Evolutionary conservation across 2,113 vertebrate genomes (phyloP).

Genomic region (Taxidea taxus): DNA sequence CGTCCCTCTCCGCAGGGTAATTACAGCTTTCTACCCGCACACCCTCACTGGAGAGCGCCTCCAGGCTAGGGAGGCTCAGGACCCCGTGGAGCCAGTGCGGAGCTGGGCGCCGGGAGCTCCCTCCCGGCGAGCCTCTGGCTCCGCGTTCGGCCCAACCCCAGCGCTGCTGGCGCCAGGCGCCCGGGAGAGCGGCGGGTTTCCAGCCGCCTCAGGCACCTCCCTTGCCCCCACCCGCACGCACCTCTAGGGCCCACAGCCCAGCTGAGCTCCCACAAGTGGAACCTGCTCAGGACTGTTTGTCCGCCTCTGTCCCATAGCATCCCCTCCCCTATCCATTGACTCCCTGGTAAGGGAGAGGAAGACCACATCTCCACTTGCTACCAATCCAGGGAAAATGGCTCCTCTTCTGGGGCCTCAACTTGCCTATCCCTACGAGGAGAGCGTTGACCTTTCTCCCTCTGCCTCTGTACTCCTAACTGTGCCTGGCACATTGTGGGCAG

Average conservation of each 20-base stretch:
- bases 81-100: background rate
- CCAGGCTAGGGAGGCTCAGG: background rate
- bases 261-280: background rate
- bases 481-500: background rate
- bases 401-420: background rate
- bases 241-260: background rate
- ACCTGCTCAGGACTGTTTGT: background rate
- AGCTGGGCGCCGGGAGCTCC: slow-evolving; percentile 28
- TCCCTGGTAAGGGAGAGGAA: background rate
- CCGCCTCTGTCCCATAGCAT: background rate
- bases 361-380: background rate
- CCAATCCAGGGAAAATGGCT: background rate
- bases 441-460: background rate
- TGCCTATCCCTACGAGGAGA: background rate
- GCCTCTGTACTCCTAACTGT: background rate
- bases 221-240: background rate
- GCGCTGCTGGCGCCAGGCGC: slow-evolving; percentile 63
- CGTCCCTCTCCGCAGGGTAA: background rate
- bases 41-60: background rate
- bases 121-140: slow-evolving; percentile 41
- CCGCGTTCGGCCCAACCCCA: slow-evolving; percentile 5
- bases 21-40: background rate
- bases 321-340: background rate
- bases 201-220: slow-evolving; percentile 46
- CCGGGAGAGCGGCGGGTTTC: slow-evolving; percentile 21